Base-by-base conservation (phyloP, 2,113 vertebrate species). In the Chaetodon auriga region DNA sequence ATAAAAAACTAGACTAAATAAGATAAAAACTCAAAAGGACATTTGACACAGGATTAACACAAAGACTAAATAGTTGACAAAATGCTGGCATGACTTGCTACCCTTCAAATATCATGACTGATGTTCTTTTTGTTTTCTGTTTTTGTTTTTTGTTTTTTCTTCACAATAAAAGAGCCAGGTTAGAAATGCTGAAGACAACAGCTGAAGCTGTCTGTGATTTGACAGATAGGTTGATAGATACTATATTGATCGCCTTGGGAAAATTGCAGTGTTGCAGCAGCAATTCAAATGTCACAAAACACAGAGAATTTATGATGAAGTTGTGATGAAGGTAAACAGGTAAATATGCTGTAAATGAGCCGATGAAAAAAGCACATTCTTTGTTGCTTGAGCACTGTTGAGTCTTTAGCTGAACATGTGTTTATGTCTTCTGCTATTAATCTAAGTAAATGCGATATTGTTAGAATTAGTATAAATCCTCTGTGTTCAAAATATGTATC, bases 401-500 rank as follows among this genome's bases (percentile, higher is more conserved):
- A 25, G 21, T 60, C 25, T 16, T 7, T n/a, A 63, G 41, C 3
- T 16, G 18, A 53, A 60, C 71, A 71, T 11, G 19, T 30, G 38
- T 71, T 57, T 43, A 58, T 68, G 21, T 51, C 16, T 65, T 18
- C 13, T 64, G 23, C 69, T 75, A 35, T 79, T 48, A 84, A 78
- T 65, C 41, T 41, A 45, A 71, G 48, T 30, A 51, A 74, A 43
- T 66, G 48, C 60, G 55, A 82, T 71, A 76, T 46, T 64, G 58
- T 35, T 36, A 49, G 68, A 58, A 66, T 69, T 83, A 38, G 48
- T 71, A 64, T 78, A 21, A 66, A 84, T 80, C 65, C 35, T 38
- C n/a, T 72, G 48, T 81, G 60, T 66, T 46, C 54, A 38, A 75
- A 84, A 76, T 71, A 49, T 58, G 23, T 68, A 65, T 77, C 36